Conservation (phyloP, 2,797 vertebrate species). For the Enteromius paludinosus region DNA sequence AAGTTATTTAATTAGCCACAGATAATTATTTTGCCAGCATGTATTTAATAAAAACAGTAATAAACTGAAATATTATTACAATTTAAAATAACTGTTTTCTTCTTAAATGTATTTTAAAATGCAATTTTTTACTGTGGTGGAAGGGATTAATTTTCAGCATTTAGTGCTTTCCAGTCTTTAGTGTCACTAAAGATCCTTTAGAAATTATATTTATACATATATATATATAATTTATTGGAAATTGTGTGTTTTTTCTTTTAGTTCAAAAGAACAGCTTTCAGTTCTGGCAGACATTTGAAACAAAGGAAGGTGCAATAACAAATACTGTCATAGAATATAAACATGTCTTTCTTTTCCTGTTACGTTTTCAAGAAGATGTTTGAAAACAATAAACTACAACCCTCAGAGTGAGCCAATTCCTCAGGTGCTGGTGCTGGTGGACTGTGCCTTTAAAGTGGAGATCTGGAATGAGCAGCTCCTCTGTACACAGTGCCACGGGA, state of each 20-base stretch:
- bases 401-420: background rate
- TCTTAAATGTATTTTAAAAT: background rate
- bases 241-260: background rate
- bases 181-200: background rate
- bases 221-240: too few species aligned
- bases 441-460: conserved; percentile 17
- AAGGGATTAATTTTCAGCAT: background rate
- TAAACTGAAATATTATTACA: background rate
- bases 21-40: too few species aligned
- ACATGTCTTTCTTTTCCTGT: background rate
- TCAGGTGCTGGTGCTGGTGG: background rate
- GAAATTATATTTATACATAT: background rate
- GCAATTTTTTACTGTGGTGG: background rate
- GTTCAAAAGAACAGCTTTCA: background rate
- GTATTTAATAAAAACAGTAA: background rate
- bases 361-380: background rate
- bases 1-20: too few species aligned
- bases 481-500: conserved; percentile 21
- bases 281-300: background rate
- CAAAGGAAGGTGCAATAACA: background rate
- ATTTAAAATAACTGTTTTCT: background rate
- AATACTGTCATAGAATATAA: background rate
- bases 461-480: conserved; percentile 5
- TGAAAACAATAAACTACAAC: background rate
- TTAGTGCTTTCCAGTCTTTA: background rate